Percentiles rank a stretch among this genome's conserved stretches.
phyloP scores from a whole-genome alignment of 2,113 vertebrate genomes.

The Columba livia region DNA sequence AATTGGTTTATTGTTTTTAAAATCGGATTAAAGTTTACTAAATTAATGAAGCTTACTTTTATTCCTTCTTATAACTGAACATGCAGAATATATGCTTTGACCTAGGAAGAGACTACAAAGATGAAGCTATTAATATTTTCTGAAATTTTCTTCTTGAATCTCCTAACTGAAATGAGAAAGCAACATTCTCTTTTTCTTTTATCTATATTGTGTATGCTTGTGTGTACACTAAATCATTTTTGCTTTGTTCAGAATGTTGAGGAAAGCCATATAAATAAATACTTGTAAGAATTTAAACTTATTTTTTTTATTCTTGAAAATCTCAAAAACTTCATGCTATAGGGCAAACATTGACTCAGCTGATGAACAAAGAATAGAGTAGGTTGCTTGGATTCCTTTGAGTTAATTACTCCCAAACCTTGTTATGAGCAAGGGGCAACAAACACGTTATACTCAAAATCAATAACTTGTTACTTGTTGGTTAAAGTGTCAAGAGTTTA shows the following conservation, averaged over 20 bases:
- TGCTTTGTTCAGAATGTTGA: neutral
- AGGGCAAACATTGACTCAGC: neutral
- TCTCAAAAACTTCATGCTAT: rapidly evolving
- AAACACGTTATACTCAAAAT: neutral
- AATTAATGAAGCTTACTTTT: neutral
- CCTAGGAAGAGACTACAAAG: neutral
- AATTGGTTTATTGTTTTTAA: neutral
- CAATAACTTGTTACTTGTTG: neutral
- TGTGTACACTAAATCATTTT: neutral
- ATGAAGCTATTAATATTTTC: neutral
- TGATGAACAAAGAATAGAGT: neutral
- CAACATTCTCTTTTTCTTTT: neutral
- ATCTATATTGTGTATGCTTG: neutral
- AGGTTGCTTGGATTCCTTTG: neutral
- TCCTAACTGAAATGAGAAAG: neutral
- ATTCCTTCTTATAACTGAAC: neutral
- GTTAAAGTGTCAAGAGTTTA: neutral
- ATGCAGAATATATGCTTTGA: neutral
- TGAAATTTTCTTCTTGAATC: neutral
- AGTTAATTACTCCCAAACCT: neutral
- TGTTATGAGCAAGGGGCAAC: neutral
- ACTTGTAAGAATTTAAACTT: neutral
- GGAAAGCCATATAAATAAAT: neutral
- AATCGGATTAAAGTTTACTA: neutral
- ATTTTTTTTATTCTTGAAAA: neutral